These are phyloP conservation scores for Ambastaia sidthimunki DNA, from an alignment of 2,797 vertebrate species.

Conservation along the genomic window DNA sequence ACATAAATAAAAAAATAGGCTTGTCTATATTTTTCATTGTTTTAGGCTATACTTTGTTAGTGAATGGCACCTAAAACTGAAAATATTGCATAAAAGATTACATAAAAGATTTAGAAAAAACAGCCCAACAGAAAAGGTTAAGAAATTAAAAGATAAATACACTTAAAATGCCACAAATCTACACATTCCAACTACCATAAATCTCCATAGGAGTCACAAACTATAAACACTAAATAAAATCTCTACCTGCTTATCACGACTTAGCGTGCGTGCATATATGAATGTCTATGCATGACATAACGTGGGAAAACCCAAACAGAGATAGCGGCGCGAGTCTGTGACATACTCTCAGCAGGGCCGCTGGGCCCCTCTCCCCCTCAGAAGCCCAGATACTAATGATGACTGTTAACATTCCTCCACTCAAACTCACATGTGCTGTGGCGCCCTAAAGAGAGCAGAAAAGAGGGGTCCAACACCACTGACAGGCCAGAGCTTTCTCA, in stretches of 20 bases:
- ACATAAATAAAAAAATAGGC: background rate
- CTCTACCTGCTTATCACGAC: slow-evolving; percentile 30
- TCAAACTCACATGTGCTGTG: slow-evolving; percentile 43
- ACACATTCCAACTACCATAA: slow-evolving; percentile 29
- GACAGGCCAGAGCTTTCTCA: slow-evolving; percentile 33
- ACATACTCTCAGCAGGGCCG: slow-evolving; percentile 43
- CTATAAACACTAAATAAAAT: slow-evolving; percentile 41
- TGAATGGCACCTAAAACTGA: background rate
- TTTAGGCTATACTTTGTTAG: background rate
- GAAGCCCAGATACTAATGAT: slow-evolving; percentile 56
- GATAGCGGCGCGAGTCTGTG: slow-evolving; percentile 54
- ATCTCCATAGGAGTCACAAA: slow-evolving; percentile 20
- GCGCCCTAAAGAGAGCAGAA: slow-evolving; percentile 44
- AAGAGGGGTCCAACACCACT: slow-evolving; percentile 28
- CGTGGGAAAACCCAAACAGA: slow-evolving; percentile 62
- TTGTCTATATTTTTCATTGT: background rate
- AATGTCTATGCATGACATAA: slow-evolving; percentile 54
- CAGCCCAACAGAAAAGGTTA: background rate
- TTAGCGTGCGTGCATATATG: slow-evolving; percentile 14
- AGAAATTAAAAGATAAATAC: too few relatives aligned
- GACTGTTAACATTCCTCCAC: slow-evolving; percentile 57
- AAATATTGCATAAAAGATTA: background rate
- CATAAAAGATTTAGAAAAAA: background rate
- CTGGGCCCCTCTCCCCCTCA: slow-evolving; percentile 50
- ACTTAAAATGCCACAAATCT: background rate